These are phyloP conservation scores for Popillia japonica DNA, from an alignment of 1,140 invertebrate genomes.

Conservation along the genomic window DNA sequence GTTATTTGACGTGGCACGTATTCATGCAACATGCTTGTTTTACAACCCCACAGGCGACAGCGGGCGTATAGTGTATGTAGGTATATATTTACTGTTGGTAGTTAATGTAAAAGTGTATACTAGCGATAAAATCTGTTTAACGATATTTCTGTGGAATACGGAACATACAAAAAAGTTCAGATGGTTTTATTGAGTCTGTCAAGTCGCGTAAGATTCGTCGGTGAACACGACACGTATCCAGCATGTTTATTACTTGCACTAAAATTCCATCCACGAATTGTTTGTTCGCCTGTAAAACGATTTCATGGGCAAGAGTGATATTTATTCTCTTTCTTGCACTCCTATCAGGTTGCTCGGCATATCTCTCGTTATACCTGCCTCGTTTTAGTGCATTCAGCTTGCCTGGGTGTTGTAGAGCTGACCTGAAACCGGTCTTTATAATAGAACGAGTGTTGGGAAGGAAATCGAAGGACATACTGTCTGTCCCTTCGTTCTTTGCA, in stretches of 20 bases:
- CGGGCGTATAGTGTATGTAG: too few relatives aligned
- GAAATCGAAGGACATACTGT: slow-evolving; percentile 22
- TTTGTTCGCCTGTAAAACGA: slow-evolving; percentile 28
- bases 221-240: slow-evolving; percentile 14
- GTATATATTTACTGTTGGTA: too few relatives aligned
- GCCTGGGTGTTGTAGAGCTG: not conserved
- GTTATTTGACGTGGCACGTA: too few relatives aligned
- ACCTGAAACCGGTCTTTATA: slow-evolving; percentile 20
- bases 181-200: slow-evolving; percentile 13
- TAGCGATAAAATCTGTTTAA: not conserved
- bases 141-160: too few relatives aligned
- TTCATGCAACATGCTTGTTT: too few relatives aligned
- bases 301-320: not conserved
- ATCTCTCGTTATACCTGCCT: not conserved
- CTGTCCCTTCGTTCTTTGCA: slow-evolving; percentile 13
- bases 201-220: slow-evolving; percentile 11
- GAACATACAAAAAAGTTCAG: not conserved
- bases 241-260: slow-evolving; percentile 26
- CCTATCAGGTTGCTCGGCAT: not conserved
- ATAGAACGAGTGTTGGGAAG: not conserved
- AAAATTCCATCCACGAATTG: slow-evolving; percentile 23
- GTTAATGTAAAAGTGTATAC: too few relatives aligned
- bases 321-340: not conserved
- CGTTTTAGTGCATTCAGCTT: not conserved
- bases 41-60: too few relatives aligned